Conservation (phyloP, 2,113 vertebrate species). For the Onychorhynchus coronatus region DNA sequence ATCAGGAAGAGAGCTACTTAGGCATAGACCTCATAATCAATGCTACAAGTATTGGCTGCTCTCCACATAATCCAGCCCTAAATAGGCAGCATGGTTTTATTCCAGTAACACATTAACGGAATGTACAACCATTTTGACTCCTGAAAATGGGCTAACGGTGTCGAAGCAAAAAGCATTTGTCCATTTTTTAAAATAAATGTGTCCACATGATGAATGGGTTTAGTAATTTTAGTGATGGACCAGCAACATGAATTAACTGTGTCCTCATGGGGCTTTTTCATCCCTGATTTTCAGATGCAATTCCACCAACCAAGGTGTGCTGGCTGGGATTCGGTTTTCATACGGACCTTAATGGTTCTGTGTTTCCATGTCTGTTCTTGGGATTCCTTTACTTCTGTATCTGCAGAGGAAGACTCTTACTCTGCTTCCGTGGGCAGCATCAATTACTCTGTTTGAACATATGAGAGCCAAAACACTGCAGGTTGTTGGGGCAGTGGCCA, state of each 20-base stretch:
- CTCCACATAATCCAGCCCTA: slow-evolving; percentile 54
- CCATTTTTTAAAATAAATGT: slow-evolving; percentile 54
- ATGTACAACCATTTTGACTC: slow-evolving; percentile 59
- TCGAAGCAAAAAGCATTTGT: slow-evolving; percentile 50
- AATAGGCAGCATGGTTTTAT: slow-evolving; percentile 65
- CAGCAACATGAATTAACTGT: background rate
- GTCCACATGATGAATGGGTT: slow-evolving; percentile 10
- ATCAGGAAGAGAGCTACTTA: slow-evolving; percentile 71
- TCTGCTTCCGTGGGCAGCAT: background rate
- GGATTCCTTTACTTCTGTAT: background rate
- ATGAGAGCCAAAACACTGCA: background rate
- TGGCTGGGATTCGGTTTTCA: background rate
- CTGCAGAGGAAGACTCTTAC: background rate
- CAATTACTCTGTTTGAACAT: background rate
- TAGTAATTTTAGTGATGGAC: slow-evolving; percentile 41
- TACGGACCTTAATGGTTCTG: background rate
- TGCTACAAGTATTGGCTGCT: slow-evolving; percentile 57
- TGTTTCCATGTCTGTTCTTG: background rate
- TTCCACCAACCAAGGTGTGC: background rate
- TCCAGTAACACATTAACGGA: slow-evolving; percentile 75
- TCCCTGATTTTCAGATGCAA: background rate
- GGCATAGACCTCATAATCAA: slow-evolving; percentile 66
- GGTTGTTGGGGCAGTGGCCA: background rate
- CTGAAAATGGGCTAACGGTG: slow-evolving; percentile 45
- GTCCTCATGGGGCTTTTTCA: background rate